Percentiles rank a stretch among this genome's conserved stretches.
Conservation (phyloP, 2,797 vertebrate genomes). For the Poliocrania exsul region DNA sequence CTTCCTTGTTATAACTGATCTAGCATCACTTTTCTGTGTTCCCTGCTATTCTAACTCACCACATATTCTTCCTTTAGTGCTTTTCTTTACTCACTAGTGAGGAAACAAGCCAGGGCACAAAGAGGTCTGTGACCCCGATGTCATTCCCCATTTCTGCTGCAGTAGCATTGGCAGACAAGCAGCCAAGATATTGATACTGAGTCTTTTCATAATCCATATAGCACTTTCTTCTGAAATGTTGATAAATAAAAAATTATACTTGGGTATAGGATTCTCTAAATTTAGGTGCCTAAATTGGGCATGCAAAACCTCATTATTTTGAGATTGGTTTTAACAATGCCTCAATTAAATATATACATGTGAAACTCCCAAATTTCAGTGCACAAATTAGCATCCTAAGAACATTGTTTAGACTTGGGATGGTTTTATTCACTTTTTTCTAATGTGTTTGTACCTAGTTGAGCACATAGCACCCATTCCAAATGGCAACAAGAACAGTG, state of each 20-base stretch:
- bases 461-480: not conserved
- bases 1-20: not conserved
- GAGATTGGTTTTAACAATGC: not conserved
- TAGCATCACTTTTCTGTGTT: not conserved
- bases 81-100: not conserved
- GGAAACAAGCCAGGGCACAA: not conserved
- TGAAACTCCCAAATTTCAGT: not conserved
- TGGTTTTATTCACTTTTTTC: not conserved
- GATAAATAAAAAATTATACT: not conserved
- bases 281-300: not conserved
- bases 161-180: not conserved
- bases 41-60: not conserved
- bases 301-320: not conserved
- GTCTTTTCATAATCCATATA: not conserved
- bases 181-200: not conserved
- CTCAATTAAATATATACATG: not conserved
- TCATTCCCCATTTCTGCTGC: not conserved
- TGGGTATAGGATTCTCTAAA: not conserved
- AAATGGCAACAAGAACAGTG: not conserved
- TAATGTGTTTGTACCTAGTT: not conserved
- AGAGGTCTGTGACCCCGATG: not conserved
- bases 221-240: not conserved
- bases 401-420: not conserved
- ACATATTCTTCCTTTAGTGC: accelerated
- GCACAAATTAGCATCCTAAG: not conserved